Percentiles rank a stretch among this genome's conserved stretches.
Evolutionary conservation across 2,888 invertebrate genomes (phyloP).

Genomic region (Drosophila dives): DNA sequence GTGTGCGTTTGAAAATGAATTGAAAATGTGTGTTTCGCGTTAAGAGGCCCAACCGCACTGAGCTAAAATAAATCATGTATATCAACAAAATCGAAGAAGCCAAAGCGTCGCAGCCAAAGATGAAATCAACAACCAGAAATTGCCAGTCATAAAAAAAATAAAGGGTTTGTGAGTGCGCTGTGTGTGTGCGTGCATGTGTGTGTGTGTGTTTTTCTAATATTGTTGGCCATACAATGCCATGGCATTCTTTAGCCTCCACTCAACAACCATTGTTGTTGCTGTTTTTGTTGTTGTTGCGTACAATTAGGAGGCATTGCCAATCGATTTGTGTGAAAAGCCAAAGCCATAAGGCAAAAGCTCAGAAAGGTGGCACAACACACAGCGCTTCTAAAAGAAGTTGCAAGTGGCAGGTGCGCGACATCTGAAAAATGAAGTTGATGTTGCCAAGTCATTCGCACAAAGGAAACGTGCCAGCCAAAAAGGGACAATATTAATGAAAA

Average conservation of each 20-base stretch:
- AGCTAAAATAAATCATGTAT: constrained; percentile 71
- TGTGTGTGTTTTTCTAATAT: constrained; percentile 64
- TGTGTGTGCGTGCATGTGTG: constrained; percentile 5
- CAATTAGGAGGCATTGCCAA: constrained; percentile 81
- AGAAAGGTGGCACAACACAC: constrained; percentile 61
- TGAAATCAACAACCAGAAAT: constrained; percentile 79
- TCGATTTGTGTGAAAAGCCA: constrained; percentile 78
- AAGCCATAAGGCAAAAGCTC: constrained; percentile 65
- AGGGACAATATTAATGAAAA: constrained; percentile 75
- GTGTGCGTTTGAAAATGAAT: constrained; percentile 32
- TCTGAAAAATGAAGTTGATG: constrained; percentile 74
- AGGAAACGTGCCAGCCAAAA: constrained; percentile 48
- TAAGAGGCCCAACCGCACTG: constrained; percentile 31
- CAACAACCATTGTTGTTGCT: constrained; percentile 4
- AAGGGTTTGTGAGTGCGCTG: constrained; percentile 58
- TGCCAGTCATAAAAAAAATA: constrained; percentile 76
- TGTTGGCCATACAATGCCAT: constrained; percentile 61
- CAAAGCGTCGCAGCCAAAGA: constrained; percentile 73
- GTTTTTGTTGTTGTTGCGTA: constrained; percentile 56
- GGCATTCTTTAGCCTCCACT: constrained; percentile 41
- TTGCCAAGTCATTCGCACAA: constrained; percentile 51
- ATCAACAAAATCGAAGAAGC: constrained; percentile 67
- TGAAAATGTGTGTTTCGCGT: constrained; percentile 55
- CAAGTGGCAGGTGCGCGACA: constrained; percentile 67
- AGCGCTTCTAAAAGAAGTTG: constrained; percentile 47